Conservation (phyloP, 2,888 invertebrate genomes). For the Pediacus dermestoides region DNA sequence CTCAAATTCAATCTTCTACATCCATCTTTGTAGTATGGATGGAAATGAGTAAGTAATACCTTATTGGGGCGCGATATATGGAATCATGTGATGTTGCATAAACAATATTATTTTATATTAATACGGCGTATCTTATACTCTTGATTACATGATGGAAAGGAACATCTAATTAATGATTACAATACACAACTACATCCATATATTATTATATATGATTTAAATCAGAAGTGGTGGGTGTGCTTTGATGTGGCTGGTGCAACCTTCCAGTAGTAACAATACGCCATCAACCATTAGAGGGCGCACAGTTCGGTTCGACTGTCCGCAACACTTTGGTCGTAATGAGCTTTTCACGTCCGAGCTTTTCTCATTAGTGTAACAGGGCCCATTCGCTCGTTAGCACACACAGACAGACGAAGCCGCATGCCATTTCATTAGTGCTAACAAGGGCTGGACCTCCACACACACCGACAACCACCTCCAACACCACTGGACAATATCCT, state of each 20-base stretch:
- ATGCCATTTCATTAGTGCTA: slow-evolving; percentile 49
- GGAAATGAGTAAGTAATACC: no score
- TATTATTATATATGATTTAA: no score
- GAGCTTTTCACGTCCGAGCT: slow-evolving; percentile 48
- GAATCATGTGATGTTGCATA: no score
- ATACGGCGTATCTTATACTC: no score
- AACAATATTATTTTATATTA: no score
- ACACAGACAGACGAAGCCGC: slow-evolving; percentile 39
- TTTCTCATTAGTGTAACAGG: slow-evolving; percentile 50
- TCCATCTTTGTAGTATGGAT: no score
- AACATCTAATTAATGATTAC: no score
- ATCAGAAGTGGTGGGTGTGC: no score
- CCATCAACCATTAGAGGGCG: slow-evolving; percentile 32
- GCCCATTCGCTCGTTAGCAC: slow-evolving; percentile 46
- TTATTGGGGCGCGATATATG: no score
- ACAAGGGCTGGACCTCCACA: no score
- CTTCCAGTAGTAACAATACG: slow-evolving; percentile 38
- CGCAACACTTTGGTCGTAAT: slow-evolving; percentile 45
- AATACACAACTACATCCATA: no score
- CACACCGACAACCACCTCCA: slow-evolving; percentile 6
- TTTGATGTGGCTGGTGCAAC: slow-evolving; percentile 39
- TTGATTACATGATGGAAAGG: no score
- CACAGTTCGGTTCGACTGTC: slow-evolving; percentile 36
- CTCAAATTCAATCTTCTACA: slow-evolving; percentile 23
- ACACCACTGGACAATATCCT: background rate